Conservation (phyloP, 2,888 invertebrate species). For the Dolomedes plantarius region DNA sequence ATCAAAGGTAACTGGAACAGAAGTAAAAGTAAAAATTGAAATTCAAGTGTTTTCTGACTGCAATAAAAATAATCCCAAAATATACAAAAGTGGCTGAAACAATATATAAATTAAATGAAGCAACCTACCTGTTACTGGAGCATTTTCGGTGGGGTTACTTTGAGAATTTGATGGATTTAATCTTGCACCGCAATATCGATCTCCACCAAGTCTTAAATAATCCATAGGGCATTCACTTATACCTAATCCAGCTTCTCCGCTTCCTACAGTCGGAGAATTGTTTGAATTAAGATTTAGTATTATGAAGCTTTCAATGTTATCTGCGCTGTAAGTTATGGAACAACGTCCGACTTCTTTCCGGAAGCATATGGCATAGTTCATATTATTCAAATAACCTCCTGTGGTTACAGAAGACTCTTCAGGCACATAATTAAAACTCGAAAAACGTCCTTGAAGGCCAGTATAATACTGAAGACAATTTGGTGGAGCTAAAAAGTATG, state of each 20-base stretch:
- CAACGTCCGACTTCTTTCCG: slow-evolving; percentile 91
- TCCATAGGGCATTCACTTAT: slow-evolving; percentile 64
- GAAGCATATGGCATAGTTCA: slow-evolving; percentile 91
- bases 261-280: slow-evolving; percentile 45
- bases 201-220: slow-evolving; percentile 68
- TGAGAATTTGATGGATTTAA: slow-evolving; percentile 59
- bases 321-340: slow-evolving; percentile 79
- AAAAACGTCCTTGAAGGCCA: slow-evolving; percentile 87
- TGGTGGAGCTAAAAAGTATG: slow-evolving; percentile 69
- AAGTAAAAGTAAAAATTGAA: no score
- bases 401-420: slow-evolving; percentile 28
- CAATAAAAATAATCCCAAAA: no score
- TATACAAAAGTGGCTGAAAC: no score
- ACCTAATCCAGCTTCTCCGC: slow-evolving; percentile 69
- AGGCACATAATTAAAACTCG: slow-evolving; percentile 91
- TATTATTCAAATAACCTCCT: slow-evolving; percentile 76
- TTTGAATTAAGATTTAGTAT: slow-evolving; percentile 46
- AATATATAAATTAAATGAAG: no score
- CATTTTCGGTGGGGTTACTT: slow-evolving; percentile 58
- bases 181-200: slow-evolving; percentile 72
- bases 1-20: no score
- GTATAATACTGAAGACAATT: slow-evolving; percentile 86
- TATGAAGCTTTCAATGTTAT: slow-evolving; percentile 37
- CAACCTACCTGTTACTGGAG: slow-evolving; percentile 67
- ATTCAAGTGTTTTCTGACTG: no score